A percentile compares a stretch with the other conserved stretches of the same genome.
Evolutionary conservation across 2,113 vertebrate genomes (phyloP).

Genomic region (Motacilla alba): DNA sequence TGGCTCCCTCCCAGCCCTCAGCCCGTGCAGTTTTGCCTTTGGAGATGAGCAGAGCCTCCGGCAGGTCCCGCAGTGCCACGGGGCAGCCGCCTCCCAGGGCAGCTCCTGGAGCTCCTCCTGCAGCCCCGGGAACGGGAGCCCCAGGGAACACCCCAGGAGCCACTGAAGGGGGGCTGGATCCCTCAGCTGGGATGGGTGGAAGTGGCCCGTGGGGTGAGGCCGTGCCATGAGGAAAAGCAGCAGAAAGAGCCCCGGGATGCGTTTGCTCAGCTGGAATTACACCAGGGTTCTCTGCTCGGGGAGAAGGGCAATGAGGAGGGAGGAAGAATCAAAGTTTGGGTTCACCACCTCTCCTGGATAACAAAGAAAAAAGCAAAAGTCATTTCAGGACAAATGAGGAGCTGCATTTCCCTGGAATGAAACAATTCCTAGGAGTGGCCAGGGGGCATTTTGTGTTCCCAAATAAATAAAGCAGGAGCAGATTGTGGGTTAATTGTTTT

Average conservation of each 20-base stretch:
- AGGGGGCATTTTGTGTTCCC: neutral
- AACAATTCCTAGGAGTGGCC: neutral
- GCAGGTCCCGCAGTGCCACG: too few species aligned
- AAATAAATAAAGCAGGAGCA: neutral
- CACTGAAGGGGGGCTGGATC: too few species aligned
- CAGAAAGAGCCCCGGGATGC: neutral
- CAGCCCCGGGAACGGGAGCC: too few species aligned
- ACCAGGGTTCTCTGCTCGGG: neutral
- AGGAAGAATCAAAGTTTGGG: neutral
- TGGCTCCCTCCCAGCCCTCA: too few species aligned
- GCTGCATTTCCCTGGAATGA: neutral
- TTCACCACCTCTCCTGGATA: neutral
- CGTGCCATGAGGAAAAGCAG: too few species aligned
- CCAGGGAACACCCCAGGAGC: too few species aligned
- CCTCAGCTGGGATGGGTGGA: accelerated
- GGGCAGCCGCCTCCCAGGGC: too few species aligned
- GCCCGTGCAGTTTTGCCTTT: too few species aligned
- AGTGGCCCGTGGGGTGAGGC: neutral
- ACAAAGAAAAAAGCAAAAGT: neutral
- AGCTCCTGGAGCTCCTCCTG: too few species aligned
- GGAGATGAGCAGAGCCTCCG: too few species aligned
- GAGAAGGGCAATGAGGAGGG: neutral
- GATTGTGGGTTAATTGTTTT: neutral
- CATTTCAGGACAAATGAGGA: neutral
- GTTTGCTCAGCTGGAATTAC: neutral